Percentiles rank a stretch among this genome's conserved stretches.
Evolutionary conservation across 2,797 vertebrate species (phyloP).

Genomic region (Perodicticus potto): DNA sequence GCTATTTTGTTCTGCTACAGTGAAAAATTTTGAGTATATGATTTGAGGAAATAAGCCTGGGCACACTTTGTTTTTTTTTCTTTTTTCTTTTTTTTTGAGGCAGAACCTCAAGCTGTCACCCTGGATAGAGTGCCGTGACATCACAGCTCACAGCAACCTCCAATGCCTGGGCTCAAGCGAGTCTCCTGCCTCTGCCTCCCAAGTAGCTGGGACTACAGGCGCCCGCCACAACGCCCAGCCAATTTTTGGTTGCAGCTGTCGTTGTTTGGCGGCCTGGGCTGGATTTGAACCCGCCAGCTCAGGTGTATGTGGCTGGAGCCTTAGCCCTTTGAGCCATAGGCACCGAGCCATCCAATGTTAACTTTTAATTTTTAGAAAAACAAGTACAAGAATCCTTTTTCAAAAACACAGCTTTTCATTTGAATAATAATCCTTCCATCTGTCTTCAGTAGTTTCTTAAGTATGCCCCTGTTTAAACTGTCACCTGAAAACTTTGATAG

Average conservation of each 20-base stretch:
- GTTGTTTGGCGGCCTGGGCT: no score
- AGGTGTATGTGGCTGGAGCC: no score
- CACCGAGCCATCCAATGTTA: not conserved
- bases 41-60: not conserved
- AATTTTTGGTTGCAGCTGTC: no score
- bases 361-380: conserved; percentile 42
- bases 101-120: no score
- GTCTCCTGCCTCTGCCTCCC: no score
- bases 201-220: no score
- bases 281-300: no score
- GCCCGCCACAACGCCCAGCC: no score
- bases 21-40: not conserved
- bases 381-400: not conserved
- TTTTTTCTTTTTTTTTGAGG: not conserved
- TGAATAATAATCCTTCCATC: not conserved
- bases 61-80: not conserved
- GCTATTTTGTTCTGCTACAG: not conserved
- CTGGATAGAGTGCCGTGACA: no score
- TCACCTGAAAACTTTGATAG: not conserved
- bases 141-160: no score
- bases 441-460: not conserved
- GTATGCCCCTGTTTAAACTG: not conserved
- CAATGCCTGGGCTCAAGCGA: no score
- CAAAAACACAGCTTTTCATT: not conserved
- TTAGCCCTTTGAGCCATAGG: no score